Evolutionary conservation across 2,888 invertebrate genomes (phyloP), one percentile per base, ranked within the genome.

Genomic region (Cartodere bifasciata): DNA sequence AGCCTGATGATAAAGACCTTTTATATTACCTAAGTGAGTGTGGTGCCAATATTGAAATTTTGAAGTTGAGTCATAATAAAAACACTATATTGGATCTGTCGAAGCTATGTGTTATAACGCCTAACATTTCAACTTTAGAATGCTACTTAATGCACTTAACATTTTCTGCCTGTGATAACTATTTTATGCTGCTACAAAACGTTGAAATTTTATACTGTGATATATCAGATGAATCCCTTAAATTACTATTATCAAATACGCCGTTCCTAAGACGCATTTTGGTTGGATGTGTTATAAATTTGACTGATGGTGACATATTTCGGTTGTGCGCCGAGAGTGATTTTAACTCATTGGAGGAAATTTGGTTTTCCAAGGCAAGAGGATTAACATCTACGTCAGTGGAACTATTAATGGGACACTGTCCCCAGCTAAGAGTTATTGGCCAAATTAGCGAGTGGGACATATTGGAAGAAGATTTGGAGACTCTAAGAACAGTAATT

Each of bases 361-460:
- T 79, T 33, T 76, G 77, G 75, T 73, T 79, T 42, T 75, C 76
- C 2, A 65, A 71, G 46, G 78, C 78, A 0, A 70, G 72, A 5
- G 69, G 70, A 28, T 58, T 79, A 15, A 73, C 77, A 0, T 53
- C 64, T 3, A 67, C 67, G 30, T 68, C 75, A 0, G 72, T 78
- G 24, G 73, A 78, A 59, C 53, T 75, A 7, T 56, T 79, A 24
- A 75, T 77, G 69, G 74, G 75, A 31, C 64, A 65, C 41, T 77
- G 76, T 44, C 75, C 75, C 1, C 75, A 72, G 41, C 58, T 79
- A 23, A 69, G 60, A 44, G 46, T 53, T 38, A 59, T 79, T 7
- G 79, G 79, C 0, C 72, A 77, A 50, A 53, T 79, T 11, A 74
- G 68, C 26, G 75, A 75, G 1, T 79, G 79, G 79, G 64, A 70